Percentiles rank a stretch among this genome's conserved stretches.
Evolutionary conservation across 2,113 vertebrate species (phyloP).

Genomic region (Mola mola): DNA sequence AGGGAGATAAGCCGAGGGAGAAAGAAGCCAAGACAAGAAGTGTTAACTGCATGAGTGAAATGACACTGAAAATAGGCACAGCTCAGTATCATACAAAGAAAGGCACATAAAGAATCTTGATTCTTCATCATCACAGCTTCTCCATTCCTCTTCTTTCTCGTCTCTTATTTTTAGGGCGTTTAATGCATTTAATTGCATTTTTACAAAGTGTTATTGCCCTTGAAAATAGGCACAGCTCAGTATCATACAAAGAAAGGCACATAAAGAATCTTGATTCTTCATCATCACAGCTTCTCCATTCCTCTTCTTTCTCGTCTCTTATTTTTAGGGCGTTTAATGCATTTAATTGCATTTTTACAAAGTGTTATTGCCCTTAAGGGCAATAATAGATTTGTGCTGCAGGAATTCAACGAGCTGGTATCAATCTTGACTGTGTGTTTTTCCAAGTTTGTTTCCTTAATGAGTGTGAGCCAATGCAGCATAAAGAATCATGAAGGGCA

Average conservation of each 20-base stretch:
- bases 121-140: conserved; percentile 20
- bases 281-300: conserved; percentile 16
- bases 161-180: conserved; percentile 11
- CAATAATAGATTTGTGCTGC: conserved; percentile 38
- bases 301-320: conserved; percentile 18
- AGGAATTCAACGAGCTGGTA: conserved; percentile 16
- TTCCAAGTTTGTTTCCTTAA: conserved; percentile 43
- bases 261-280: conserved; percentile 31
- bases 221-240: not conserved
- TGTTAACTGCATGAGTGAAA: conserved; percentile 23
- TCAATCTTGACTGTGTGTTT: conserved; percentile 25
- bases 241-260: conserved; percentile 7
- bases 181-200: conserved; percentile 27
- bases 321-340: conserved; percentile 17
- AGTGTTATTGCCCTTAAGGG: conserved; percentile 29
- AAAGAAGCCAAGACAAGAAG: conserved; percentile 15
- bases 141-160: conserved; percentile 21
- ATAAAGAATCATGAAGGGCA: conserved; percentile 42
- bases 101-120: conserved; percentile 21
- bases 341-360: conserved; percentile 39
- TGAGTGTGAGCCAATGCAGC: conserved; percentile 42
- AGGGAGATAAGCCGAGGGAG: conserved; percentile 18
- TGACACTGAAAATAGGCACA: conserved; percentile 12
- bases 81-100: conserved; percentile 6
- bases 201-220: conserved; percentile 45